Conservation (phyloP, 1,140 invertebrate species). For the Kradibia gibbosae region DNA sequence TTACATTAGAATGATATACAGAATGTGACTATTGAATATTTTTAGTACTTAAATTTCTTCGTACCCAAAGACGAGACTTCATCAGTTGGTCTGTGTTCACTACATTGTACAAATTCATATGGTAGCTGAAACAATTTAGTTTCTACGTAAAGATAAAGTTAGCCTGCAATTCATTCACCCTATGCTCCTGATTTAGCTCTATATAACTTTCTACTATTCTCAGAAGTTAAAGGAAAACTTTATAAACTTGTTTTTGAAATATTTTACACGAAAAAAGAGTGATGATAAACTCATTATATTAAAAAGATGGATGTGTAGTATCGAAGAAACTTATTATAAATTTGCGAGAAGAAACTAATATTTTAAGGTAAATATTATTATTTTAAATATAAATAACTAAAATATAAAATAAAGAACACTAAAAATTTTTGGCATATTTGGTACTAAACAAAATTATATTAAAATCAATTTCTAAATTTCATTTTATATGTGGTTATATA, state of each 20-base stretch:
- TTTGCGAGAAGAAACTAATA: no score
- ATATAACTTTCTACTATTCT: constrained; percentile 9
- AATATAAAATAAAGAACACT: no score
- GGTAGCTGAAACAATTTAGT: constrained; percentile 1
- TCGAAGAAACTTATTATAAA: no score
- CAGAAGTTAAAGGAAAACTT: neutral
- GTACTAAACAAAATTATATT: no score
- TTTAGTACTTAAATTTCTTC: neutral
- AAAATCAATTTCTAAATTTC: no score
- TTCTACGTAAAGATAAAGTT: constrained; percentile 15
- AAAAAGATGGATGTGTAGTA: neutral
- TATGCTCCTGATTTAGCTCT: constrained; percentile 5
- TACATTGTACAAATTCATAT: constrained; percentile 3
- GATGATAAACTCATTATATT: neutral
- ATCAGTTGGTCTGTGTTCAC: neutral
- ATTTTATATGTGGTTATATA: no score
- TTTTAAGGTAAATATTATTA: no score
- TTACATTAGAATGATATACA: neutral
- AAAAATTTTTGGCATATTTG: no score
- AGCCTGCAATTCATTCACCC: constrained; percentile 4
- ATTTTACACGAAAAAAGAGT: neutral
- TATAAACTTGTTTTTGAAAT: neutral
- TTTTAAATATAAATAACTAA: no score
- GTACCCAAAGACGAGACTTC: neutral
- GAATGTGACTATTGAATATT: neutral